A percentile compares a stretch with the other conserved stretches of the same genome.
Evolutionary conservation across 2,113 vertebrate genomes (phyloP).

Genomic region (Dipodomys ordii): DNA sequence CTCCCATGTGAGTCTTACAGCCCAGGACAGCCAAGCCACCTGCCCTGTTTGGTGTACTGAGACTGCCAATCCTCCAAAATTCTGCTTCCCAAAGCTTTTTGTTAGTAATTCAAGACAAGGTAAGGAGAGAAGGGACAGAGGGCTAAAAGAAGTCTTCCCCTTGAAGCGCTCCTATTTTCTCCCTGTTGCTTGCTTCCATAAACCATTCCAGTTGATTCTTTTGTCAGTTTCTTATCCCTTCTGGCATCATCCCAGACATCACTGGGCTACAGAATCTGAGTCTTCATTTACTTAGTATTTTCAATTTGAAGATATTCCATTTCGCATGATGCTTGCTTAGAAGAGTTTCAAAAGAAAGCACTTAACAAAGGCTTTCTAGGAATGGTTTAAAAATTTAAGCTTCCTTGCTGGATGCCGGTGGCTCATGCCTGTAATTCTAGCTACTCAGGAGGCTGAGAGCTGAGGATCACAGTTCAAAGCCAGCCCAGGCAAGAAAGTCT

Average conservation of each 20-base stretch:
- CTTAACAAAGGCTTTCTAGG: not conserved
- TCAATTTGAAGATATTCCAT: not conserved
- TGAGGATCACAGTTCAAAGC: too few species aligned
- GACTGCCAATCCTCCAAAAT: not conserved
- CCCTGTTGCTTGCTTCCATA: not conserved
- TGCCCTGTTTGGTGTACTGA: not conserved
- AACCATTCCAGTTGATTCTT: not conserved
- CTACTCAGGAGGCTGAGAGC: too few species aligned
- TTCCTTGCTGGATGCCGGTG: not conserved
- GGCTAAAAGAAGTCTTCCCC: not conserved
- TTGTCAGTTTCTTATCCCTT: not conserved
- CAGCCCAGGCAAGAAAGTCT: too few species aligned
- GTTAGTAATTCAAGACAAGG: not conserved
- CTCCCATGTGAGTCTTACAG: not conserved
- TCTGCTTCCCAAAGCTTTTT: not conserved
- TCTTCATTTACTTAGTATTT: not conserved
- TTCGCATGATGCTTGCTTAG: not conserved
- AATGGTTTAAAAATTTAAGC: constrained; percentile 6
- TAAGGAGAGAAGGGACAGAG: not conserved
- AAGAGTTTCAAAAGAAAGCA: not conserved
- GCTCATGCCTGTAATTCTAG: too few species aligned
- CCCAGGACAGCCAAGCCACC: not conserved
- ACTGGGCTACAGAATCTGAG: not conserved
- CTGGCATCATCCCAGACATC: not conserved
- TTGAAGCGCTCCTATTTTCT: too few species aligned